Percentiles rank a stretch among this genome's conserved stretches.
Evolutionary conservation across 2,113 vertebrate species (phyloP).

Genomic region (Xyrauchen texanus): DNA sequence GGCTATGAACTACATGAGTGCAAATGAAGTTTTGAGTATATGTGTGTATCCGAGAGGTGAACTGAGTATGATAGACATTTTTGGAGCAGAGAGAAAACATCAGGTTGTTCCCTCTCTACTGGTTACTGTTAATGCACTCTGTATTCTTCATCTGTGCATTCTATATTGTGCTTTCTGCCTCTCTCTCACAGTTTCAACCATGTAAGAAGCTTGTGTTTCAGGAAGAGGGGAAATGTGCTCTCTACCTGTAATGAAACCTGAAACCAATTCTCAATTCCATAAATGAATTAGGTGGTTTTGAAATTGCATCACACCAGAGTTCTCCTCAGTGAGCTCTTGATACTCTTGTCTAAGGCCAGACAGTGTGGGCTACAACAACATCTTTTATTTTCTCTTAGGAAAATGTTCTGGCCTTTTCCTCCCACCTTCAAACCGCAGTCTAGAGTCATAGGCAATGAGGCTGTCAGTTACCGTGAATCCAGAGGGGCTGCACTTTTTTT

Average conservation of each 20-base stretch:
- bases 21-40: not conserved
- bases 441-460: constrained; percentile 21
- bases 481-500: too few relatives aligned
- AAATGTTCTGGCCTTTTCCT: constrained; percentile 53
- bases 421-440: constrained; percentile 54
- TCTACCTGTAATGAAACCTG: constrained; percentile 51
- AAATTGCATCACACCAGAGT: constrained; percentile 40
- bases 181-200: constrained; percentile 18
- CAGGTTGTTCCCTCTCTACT: not conserved
- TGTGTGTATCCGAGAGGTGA: not conserved
- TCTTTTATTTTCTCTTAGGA: constrained; percentile 57
- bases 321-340: constrained; percentile 17
- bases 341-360: constrained; percentile 27
- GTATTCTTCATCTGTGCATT: constrained; percentile 24
- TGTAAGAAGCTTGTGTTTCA: constrained; percentile 52
- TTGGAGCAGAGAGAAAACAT: not conserved
- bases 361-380: constrained; percentile 53
- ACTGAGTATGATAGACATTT: not conserved
- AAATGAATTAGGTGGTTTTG: constrained; percentile 56
- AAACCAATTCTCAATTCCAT: constrained; percentile 52
- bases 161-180: constrained; percentile 16
- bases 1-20: not conserved
- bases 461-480: constrained; percentile 2
- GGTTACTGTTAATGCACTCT: constrained; percentile 19
- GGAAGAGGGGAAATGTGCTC: constrained; percentile 46